Percentiles rank a stretch among this genome's conserved stretches.
phyloP scores from a whole-genome alignment of 2,888 invertebrate genomes.

The Aplocera efformata region DNA sequence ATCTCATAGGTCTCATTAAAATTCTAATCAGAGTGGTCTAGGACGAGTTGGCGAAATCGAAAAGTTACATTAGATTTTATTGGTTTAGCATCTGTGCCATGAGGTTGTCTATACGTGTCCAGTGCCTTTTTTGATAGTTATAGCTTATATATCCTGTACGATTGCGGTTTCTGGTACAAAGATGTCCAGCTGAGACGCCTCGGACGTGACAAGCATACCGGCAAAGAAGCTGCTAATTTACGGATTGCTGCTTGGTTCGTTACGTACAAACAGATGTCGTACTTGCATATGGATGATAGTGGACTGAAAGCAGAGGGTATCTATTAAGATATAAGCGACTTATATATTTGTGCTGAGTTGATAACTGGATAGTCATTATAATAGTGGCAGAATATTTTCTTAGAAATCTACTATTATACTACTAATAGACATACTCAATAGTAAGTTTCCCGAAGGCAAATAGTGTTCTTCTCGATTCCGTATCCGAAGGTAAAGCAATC shows the following conservation, averaged over 20 bases:
- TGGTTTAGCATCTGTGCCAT: conserved; percentile 44
- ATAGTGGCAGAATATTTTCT: too few relatives aligned
- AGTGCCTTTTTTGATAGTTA: conserved; percentile 56
- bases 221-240: conserved; percentile 8
- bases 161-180: conserved; percentile 54
- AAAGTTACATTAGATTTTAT: conserved; percentile 8
- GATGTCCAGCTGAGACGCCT: conserved; percentile 50
- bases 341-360: too few relatives aligned
- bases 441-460: too few relatives aligned
- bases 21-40: conserved; percentile 4
- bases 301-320: too few relatives aligned
- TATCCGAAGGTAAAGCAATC: too few relatives aligned
- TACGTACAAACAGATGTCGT: not conserved
- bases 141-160: conserved; percentile 59
- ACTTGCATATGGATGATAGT: too few relatives aligned
- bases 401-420: too few relatives aligned
- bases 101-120: conserved; percentile 49
- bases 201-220: conserved; percentile 47
- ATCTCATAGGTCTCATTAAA: not conserved
- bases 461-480: too few relatives aligned
- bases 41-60: conserved; percentile 7
- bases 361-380: too few relatives aligned
- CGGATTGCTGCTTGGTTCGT: not conserved
- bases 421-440: too few relatives aligned
- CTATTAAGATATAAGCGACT: too few relatives aligned